Percentiles rank a stretch among this genome's conserved stretches.
Evolutionary conservation across 2,888 invertebrate species (phyloP).

Genomic region (Nephrocerus scutellatus): DNA sequence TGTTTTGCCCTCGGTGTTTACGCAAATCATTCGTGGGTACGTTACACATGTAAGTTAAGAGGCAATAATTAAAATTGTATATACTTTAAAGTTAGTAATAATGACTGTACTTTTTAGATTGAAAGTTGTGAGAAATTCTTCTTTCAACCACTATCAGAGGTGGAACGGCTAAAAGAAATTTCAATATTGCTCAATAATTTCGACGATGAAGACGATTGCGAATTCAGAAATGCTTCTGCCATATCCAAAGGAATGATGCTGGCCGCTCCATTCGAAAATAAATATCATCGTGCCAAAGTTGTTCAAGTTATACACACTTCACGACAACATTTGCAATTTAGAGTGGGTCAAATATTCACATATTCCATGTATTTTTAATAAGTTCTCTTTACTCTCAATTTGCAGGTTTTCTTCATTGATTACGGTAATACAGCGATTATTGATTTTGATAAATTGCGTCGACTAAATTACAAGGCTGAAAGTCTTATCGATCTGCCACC

Average conservation of each 20-base stretch:
- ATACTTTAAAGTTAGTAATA: not conserved
- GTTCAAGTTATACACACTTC: conserved; percentile 35
- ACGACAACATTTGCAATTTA: conserved; percentile 29
- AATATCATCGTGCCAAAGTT: conserved; percentile 56
- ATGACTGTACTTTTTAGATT: conserved; percentile 27
- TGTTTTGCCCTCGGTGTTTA: conserved; percentile 53
- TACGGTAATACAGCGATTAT: conserved; percentile 59
- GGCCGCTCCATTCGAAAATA: conserved; percentile 52
- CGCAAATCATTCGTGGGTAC: conserved; percentile 47
- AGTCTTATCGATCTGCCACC: conserved; percentile 48
- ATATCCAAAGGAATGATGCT: conserved; percentile 51
- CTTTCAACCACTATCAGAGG: conserved; percentile 38
- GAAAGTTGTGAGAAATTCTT: conserved; percentile 42
- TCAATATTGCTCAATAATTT: conserved; percentile 42
- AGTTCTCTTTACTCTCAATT: conserved; percentile 6
- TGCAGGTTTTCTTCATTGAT: conserved; percentile 70
- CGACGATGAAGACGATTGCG: conserved; percentile 27
- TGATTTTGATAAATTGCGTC: conserved; percentile 47
- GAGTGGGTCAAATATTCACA: conserved; percentile 19
- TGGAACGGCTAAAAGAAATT: conserved; percentile 40
- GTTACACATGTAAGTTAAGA: conserved; percentile 53
- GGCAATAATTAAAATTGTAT: not conserved
- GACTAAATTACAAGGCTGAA: conserved; percentile 32
- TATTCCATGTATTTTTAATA: not conserved
- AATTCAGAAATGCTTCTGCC: conserved; percentile 30